These are phyloP conservation scores for Stylophora pistillata DNA, from an alignment of 64 coral and sea anemone genomes.

Conservation along the genomic window DNA sequence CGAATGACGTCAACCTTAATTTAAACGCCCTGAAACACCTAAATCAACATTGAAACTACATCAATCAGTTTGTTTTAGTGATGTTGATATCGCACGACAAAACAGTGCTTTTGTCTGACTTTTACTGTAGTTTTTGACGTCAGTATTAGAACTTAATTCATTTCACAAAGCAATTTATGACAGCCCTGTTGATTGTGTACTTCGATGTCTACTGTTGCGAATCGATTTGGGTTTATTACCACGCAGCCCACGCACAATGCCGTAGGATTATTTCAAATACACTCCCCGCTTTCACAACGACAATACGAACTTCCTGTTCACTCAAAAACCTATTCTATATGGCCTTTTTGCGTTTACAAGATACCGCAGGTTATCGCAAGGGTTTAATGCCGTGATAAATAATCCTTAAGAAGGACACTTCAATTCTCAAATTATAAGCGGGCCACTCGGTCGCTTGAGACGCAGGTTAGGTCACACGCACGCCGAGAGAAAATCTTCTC, in stretches of 20 bases:
- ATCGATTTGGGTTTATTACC: background rate
- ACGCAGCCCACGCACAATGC: background rate
- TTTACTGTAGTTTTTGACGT: background rate
- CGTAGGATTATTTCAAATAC: background rate
- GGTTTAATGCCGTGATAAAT: background rate
- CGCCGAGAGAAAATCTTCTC: background rate
- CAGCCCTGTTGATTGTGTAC: background rate
- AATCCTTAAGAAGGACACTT: background rate
- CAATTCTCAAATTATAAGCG: too few species aligned
- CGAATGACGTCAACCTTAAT: constrained; percentile 22
- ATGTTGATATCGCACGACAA: background rate
- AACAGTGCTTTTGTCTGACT: background rate
- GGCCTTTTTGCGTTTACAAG: constrained; percentile 7
- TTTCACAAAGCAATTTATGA: background rate
- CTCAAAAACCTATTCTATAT: background rate
- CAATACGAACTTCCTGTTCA: constrained; percentile 32
- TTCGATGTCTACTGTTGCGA: background rate
- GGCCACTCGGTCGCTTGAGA: background rate
- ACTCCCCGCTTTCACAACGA: constrained; percentile 9
- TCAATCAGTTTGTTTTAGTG: background rate
- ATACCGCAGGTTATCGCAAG: background rate
- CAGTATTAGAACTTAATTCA: background rate
- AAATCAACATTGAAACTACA: background rate
- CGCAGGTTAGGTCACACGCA: background rate
- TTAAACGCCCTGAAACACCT: constrained; percentile 18